A percentile compares a stretch with the other conserved stretches of the same genome.
Conservation (phyloP, 2,113 vertebrate species). For the Indicator maculatus region DNA sequence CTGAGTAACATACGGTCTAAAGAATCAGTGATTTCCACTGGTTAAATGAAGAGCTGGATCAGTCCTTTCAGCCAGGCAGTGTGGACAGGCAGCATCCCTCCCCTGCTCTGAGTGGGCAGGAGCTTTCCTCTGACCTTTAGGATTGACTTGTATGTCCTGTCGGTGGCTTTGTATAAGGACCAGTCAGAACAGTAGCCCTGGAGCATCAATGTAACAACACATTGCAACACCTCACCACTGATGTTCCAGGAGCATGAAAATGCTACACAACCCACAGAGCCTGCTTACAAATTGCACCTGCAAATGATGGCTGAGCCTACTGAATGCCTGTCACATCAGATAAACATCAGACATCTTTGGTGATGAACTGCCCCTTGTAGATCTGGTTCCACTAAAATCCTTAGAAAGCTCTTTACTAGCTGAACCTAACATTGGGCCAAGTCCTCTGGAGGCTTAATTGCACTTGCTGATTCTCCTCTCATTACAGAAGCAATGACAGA, state of each 20-base stretch:
- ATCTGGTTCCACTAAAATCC: background rate
- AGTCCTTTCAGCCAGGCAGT: background rate
- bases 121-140: background rate
- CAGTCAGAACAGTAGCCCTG: background rate
- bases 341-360: background rate
- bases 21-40: background rate
- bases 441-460: background rate
- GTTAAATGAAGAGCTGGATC: background rate
- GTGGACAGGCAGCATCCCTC: accelerated
- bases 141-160: background rate
- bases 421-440: background rate
- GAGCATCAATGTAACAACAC: background rate
- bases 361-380: background rate
- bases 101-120: background rate
- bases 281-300: background rate
- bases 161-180: background rate
- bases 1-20: background rate
- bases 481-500: background rate
- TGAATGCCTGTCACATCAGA: background rate
- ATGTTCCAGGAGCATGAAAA: background rate
- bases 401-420: background rate
- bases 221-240: background rate
- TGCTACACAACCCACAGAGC: background rate
- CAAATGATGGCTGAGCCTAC: background rate
- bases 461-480: background rate